Evolutionary conservation across 2,888 invertebrate genomes (phyloP), one percentile per base, ranked within the genome.

Genomic region (Anodontia alba): DNA sequence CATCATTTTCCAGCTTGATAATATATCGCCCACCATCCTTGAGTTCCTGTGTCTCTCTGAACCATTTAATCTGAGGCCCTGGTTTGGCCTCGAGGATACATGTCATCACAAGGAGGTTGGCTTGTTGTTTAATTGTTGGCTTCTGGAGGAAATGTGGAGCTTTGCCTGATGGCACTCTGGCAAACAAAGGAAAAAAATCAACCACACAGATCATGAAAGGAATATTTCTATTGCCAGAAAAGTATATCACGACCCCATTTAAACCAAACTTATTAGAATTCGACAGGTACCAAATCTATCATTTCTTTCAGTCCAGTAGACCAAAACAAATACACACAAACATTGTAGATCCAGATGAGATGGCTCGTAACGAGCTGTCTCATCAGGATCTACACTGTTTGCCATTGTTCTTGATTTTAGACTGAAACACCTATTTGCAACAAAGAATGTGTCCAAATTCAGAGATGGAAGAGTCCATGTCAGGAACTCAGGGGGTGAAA

Each of bases 81-180:
- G 99, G 99, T 95, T 98, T 97, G 81, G 98, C 98, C 96, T 99
- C 99, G 94, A 99, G 95, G 92, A 98, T 96, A 95, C 99, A 99
- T 95, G 98, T 98, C 98, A 99, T 98, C 90, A 99, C 97, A 89
- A 99, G 96, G 86, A 97, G 95, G 71, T 90, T 91, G 89, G 98
- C 98, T 98, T 94, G 98, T 94, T 99, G 99, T 96, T 99, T 98
- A 95, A 99, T 99, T 95, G 98, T 97, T 88, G 99, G 99, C 96
- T 99, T 99, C 96, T 99, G 99, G 94, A 98, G 96, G 95, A 99
- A 99, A 69, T 98, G 98, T 79, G 99, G 99, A 33, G 98, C 98
- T 77, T 93, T 92, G n/a, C 94, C 94, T 67, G 92, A 90, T 51
- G 90, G 89, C 8, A 81, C 70, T 71, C 87, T 90, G 87, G 2